Evolutionary conservation across 2,888 invertebrate genomes (phyloP).

Genomic region (Hedychridium roseum): DNA sequence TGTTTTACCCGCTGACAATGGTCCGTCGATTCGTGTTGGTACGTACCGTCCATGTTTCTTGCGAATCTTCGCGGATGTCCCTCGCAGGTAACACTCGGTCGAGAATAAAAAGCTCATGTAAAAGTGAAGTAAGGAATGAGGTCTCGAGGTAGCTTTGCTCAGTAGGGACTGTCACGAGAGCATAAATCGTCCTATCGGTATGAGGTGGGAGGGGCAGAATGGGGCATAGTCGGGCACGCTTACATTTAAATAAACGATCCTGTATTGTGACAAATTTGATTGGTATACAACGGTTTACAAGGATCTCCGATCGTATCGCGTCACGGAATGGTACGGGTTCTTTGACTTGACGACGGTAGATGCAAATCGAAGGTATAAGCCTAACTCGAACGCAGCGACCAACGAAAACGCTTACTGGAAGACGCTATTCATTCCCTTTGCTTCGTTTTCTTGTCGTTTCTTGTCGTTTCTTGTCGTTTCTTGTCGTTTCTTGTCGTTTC

Average conservation of each 20-base stretch:
- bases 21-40: no score
- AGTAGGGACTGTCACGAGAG: no score
- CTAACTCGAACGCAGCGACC: conserved; percentile 37
- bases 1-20: no score
- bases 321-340: conserved; percentile 30
- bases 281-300: conserved; percentile 49
- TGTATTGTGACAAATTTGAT: conserved; percentile 61
- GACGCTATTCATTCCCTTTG: conserved; percentile 32
- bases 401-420: conserved; percentile 43
- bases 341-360: conserved; percentile 36
- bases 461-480: conserved; percentile 13
- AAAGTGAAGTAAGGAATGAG: no score
- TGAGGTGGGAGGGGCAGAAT: neutral
- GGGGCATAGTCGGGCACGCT: conserved; percentile 2
- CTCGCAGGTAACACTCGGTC: no score
- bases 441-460: neutral
- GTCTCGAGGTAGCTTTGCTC: no score
- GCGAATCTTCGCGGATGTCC: no score
- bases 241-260: conserved; percentile 57
- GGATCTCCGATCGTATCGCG: conserved; percentile 42
- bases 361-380: conserved; percentile 44
- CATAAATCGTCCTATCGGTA: no score
- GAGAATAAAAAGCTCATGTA: no score
- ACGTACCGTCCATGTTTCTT: no score
- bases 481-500: conserved; percentile 6